Conservation (phyloP, 2,888 invertebrate species). For the Morinoia aosen region DNA sequence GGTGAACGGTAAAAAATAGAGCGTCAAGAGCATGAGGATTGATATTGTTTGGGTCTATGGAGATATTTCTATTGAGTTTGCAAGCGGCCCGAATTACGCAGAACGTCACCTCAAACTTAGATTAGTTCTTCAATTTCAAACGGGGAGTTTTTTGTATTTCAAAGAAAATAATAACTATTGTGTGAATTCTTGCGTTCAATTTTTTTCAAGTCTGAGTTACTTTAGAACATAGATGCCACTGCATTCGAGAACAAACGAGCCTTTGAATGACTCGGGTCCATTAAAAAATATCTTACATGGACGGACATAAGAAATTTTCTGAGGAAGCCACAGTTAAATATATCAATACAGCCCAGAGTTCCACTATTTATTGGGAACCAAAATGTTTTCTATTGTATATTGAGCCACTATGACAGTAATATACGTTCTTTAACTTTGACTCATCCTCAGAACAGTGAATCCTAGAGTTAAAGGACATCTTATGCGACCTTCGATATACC, state of each 20-base stretch:
- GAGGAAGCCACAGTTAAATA: too few species aligned
- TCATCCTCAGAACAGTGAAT: too few species aligned
- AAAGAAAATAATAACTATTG: background rate
- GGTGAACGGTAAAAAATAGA: background rate
- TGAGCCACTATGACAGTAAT: too few species aligned
- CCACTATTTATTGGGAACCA: too few species aligned
- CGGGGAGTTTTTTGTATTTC: background rate
- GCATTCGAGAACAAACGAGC: background rate
- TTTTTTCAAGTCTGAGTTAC: background rate
- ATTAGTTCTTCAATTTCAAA: background rate
- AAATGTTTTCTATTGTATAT: too few species aligned
- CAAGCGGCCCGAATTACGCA: background rate
- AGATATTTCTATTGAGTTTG: background rate
- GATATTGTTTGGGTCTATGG: background rate
- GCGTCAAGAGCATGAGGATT: background rate
- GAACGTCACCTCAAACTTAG: background rate
- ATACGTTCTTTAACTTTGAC: too few species aligned
- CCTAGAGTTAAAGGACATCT: too few species aligned
- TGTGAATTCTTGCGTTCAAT: background rate
- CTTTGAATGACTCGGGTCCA: background rate
- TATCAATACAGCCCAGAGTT: too few species aligned
- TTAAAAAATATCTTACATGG: too few species aligned
- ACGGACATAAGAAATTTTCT: too few species aligned
- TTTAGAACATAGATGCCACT: background rate
- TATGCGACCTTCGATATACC: too few species aligned